phyloP scores from a whole-genome alignment of 2,797 vertebrate species.

The Fundulus diaphanus region DNA sequence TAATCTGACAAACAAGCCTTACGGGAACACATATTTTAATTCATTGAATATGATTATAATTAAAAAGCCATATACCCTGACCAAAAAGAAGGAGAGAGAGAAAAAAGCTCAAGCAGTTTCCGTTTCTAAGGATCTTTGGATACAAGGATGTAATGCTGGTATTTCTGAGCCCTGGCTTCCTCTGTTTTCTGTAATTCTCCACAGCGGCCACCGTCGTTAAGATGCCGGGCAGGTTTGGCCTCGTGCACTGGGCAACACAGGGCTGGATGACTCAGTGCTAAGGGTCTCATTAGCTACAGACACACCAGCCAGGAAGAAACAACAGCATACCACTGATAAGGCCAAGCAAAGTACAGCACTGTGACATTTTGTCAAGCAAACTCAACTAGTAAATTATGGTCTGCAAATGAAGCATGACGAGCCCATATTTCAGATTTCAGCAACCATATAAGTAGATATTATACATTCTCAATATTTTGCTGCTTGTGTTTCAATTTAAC shows the following conservation, averaged over 20 bases:
- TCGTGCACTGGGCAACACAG: conserved; percentile 13
- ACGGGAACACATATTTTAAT: neutral
- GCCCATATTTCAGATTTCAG: conserved; percentile 1
- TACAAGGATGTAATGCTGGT: conserved; percentile 1
- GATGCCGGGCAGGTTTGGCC: conserved; percentile 27
- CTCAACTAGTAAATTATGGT: neutral
- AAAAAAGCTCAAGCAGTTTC: neutral
- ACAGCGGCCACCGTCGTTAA: conserved; percentile 31
- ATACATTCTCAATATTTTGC: conserved; percentile 1
- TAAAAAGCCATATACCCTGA: neutral
- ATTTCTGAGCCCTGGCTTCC: conserved; percentile 9
- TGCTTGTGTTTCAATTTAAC: conserved; percentile 9
- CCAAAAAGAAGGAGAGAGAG: neutral
- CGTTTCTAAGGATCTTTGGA: conserved; percentile 3
- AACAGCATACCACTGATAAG: conserved; percentile 21
- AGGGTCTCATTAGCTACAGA: conserved; percentile 53
- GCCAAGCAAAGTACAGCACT: conserved; percentile 13
- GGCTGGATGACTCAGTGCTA: conserved; percentile 42
- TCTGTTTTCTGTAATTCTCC: conserved; percentile 30
- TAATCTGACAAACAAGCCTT: no score
- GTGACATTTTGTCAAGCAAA: conserved; percentile 6
- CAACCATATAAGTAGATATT: conserved; percentile 22
- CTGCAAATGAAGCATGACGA: neutral
- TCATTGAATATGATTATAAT: neutral
- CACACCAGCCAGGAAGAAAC: conserved; percentile 24